phyloP scores from a whole-genome alignment of 1,140 invertebrate species.

The Ostrea edulis region DNA sequence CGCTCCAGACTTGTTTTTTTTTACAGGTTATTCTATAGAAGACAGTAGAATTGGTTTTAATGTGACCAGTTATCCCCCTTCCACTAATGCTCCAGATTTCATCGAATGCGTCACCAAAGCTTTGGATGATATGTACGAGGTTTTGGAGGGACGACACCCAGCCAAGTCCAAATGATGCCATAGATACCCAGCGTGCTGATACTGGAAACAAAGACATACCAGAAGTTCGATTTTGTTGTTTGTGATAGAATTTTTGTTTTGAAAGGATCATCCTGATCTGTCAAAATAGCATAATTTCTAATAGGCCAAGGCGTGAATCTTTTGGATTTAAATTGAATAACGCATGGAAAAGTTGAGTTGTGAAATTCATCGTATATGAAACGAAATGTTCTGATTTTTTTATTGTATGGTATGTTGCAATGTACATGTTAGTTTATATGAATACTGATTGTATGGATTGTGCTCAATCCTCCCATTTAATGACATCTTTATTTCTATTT shows the following conservation, averaged over 20 bases:
- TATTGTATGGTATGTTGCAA: too few species aligned
- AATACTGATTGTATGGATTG: too few species aligned
- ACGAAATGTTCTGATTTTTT: too few species aligned
- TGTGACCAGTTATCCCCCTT: constrained; percentile 87
- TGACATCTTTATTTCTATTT: too few species aligned
- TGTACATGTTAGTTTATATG: too few species aligned
- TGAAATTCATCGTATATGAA: too few species aligned
- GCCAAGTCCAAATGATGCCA: constrained; percentile 52
- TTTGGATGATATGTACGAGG: constrained; percentile 83
- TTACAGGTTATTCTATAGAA: constrained; percentile 83
- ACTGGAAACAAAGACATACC: not conserved
- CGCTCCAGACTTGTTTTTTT: constrained; percentile 77
- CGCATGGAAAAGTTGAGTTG: too few species aligned
- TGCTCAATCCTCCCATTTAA: too few species aligned
- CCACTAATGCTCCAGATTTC: constrained; percentile 86
- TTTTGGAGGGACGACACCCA: constrained; percentile 72
- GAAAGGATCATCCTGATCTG: not conserved
- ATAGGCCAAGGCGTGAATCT: not conserved
- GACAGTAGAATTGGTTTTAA: constrained; percentile 88
- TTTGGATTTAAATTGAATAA: too few species aligned
- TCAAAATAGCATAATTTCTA: not conserved
- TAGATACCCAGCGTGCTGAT: not conserved
- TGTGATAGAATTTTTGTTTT: not conserved
- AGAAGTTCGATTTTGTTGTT: not conserved
- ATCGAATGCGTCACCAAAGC: constrained; percentile 85